Base-by-base conservation (phyloP, 2,888 invertebrate species). In the Pediacus dermestoides region DNA sequence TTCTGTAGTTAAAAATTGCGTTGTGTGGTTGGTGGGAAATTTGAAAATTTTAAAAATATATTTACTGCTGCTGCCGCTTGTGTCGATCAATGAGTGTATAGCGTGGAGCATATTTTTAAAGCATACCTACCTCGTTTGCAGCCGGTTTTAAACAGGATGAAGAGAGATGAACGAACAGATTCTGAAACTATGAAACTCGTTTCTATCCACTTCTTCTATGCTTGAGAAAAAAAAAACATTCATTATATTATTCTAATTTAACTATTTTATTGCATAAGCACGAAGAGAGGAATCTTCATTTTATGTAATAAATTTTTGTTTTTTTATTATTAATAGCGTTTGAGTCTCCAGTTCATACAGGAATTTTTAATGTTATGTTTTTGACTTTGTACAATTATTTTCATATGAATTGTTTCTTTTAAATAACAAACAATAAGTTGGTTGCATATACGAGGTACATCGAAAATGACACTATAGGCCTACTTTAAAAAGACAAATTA, bases 111-210 rank as follows among this genome's bases (percentile, higher is more conserved):
- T 14, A 30, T 37, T 30, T 37, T 31, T 30, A 23, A 27, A 37
- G 31, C 31, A 18, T n/a, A 18, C 23, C 10, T 22, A 37, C 22
- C 26, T 23, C 22, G 21, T 37, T 15, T 26, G 16, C 22, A 18
- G 34, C 39, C 33, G 39, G 34, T 34, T 34, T 13, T 21, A 21
- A 39, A 39, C 34, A 34, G 34, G 39, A 39, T 39, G 34, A 37
- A 44, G 37, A 40, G 39, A 36, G 40, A 37, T 34, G 25, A 27
- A 37, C 23, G 16, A 37, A 26, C 12, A 26, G 37, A 32, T 37
- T 30, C 30, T 23, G 25, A 15, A 30, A 11, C 27, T 31, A 32
- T 26, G 16, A 37, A 37, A 37, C 37, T 22, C 30, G 37, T 37
- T 37, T 37, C 27, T 21, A 31, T 31, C 28, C 23, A 23, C 23